Evolutionary conservation across 2,113 vertebrate species (phyloP).

Genomic region (Microcebus jonahi): DNA sequence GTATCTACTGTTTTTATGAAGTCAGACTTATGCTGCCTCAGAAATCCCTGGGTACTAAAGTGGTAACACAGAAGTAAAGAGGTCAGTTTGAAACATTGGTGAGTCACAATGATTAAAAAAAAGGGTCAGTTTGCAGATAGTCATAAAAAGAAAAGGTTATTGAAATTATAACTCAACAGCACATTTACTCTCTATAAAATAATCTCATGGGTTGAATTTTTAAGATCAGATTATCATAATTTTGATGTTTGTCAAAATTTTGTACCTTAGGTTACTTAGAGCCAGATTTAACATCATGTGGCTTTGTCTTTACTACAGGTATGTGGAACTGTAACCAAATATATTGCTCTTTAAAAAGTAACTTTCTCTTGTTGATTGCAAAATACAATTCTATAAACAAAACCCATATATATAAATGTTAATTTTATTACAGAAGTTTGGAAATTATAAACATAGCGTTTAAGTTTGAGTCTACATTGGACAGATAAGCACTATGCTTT

Average conservation of each 20-base stretch:
- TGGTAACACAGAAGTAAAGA: not conserved
- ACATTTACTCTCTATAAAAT: constrained; percentile 2
- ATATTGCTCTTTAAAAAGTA: not conserved
- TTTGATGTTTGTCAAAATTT: constrained; percentile 42
- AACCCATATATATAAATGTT: constrained; percentile 36
- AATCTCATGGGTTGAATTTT: constrained; percentile 51
- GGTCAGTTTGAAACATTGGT: not conserved
- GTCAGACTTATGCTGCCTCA: not conserved
- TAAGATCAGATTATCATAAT: constrained; percentile 40
- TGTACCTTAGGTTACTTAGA: constrained; percentile 41
- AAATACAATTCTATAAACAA: constrained; percentile 50
- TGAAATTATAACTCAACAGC: constrained; percentile 4
- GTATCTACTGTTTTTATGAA: constrained; percentile 57
- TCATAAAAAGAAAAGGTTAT: not conserved
- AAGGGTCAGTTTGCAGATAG: constrained; percentile 41
- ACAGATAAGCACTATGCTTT: constrained; percentile 57
- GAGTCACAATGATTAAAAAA: constrained; percentile 20
- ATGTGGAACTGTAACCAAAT: constrained; percentile 49
- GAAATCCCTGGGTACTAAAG: constrained; percentile 46
- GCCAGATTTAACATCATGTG: constrained; percentile 23
- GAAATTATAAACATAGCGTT: constrained; percentile 41
- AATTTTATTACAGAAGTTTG: constrained; percentile 64
- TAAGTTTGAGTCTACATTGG: constrained; percentile 59
- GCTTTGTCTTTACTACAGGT: constrained; percentile 12
- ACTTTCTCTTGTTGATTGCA: constrained; percentile 48